Evolutionary conservation across 2,113 vertebrate genomes (phyloP).

Genomic region (Callospermophilus lateralis): DNA sequence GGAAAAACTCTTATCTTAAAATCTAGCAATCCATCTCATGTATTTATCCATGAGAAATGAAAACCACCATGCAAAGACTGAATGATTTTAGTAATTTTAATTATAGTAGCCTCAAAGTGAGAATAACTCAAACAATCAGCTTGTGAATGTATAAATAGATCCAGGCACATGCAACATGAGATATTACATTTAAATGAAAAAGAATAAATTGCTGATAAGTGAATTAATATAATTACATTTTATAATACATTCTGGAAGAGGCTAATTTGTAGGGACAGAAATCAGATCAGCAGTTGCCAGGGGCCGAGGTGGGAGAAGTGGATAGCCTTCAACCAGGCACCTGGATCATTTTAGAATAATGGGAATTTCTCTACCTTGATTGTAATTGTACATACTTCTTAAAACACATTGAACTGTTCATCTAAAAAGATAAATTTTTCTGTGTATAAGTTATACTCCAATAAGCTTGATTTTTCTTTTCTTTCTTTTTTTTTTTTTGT

Average conservation of each 20-base stretch:
- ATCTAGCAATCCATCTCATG: neutral
- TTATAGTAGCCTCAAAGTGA: neutral
- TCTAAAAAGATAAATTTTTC: neutral
- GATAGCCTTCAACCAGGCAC: neutral
- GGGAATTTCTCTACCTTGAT: neutral
- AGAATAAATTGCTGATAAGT: neutral
- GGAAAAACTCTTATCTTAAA: neutral
- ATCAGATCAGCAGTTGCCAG: neutral
- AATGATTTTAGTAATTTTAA: neutral
- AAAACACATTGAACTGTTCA: neutral
- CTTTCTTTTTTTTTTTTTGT: too few species aligned
- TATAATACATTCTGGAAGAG: neutral
- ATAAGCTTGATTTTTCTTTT: neutral
- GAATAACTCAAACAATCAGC: neutral
- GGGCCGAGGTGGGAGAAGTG: neutral
- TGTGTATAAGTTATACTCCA: neutral
- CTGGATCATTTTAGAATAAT: neutral
- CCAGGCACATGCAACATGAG: neutral
- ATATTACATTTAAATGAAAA: conserved; percentile 26
- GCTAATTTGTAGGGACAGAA: neutral
- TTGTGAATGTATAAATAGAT: neutral
- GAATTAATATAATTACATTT: neutral
- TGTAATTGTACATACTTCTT: neutral
- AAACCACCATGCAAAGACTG: neutral
- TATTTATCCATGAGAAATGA: conserved; percentile 20